Conservation (phyloP, 2,888 invertebrate genomes). For the Andrena dorsata region DNA sequence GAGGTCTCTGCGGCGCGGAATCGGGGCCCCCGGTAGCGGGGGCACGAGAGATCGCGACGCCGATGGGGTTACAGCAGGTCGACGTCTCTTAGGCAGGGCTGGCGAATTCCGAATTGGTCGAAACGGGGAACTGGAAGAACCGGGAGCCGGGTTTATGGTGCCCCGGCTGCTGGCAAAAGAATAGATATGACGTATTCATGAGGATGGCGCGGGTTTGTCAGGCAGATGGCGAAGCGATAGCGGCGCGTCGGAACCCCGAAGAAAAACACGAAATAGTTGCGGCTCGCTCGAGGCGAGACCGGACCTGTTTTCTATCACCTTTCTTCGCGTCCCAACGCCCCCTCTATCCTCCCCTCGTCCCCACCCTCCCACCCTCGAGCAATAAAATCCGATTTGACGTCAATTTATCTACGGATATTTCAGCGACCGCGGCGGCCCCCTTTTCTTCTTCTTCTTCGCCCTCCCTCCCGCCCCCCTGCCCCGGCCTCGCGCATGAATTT, state of each 20-base stretch:
- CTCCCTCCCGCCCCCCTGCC: constrained; percentile 31
- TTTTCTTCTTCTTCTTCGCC: constrained; percentile 55
- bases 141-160: constrained; percentile 71
- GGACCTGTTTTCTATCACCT: constrained; percentile 84
- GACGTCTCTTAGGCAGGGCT: constrained; percentile 53
- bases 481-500: constrained; percentile 69
- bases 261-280: constrained; percentile 84
- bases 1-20: constrained; percentile 15
- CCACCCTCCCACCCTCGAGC: constrained; percentile 49
- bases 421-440: constrained; percentile 67
- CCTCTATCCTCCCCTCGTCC: constrained; percentile 40
- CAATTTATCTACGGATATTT: constrained; percentile 82
- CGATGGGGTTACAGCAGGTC: constrained; percentile 62
- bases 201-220: constrained; percentile 79
- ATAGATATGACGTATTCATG: constrained; percentile 84
- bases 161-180: constrained; percentile 72
- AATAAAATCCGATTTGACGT: constrained; percentile 84
- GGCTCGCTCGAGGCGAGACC: constrained; percentile 82
- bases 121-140: constrained; percentile 52
- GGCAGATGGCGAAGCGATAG: constrained; percentile 81
- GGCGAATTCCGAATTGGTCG: constrained; percentile 66
- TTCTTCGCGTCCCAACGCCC: constrained; percentile 76
- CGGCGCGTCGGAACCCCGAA: constrained; percentile 76
- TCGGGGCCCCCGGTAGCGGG: constrained; percentile 43
- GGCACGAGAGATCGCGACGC: constrained; percentile 40